phyloP scores from a whole-genome alignment of 2,888 invertebrate genomes.

The Steromphala cineraria region DNA sequence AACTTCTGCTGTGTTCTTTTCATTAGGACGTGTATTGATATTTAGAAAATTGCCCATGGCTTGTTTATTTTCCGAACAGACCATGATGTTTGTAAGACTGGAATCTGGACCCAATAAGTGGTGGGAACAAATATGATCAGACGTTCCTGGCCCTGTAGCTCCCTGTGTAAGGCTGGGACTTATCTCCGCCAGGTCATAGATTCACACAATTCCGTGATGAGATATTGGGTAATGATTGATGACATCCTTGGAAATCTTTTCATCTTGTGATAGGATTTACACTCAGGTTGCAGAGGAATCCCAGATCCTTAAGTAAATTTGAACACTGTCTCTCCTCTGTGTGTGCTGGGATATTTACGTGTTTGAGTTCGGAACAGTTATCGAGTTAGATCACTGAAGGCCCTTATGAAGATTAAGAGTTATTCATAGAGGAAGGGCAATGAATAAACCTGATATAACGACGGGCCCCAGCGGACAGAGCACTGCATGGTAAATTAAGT shows the following conservation, averaged over 20 bases:
- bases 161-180: too few relatives aligned
- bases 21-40: neutral
- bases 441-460: neutral
- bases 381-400: neutral
- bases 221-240: too few relatives aligned
- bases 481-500: neutral
- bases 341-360: neutral
- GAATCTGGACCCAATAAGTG: neutral
- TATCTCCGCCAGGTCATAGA: too few relatives aligned
- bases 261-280: neutral
- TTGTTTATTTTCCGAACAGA: neutral
- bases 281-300: neutral
- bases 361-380: neutral
- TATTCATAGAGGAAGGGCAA: neutral
- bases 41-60: neutral
- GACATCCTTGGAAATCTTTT: too few relatives aligned
- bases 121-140: neutral
- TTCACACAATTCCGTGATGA: too few relatives aligned
- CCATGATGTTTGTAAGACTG: neutral
- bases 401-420: conserved; percentile 5
- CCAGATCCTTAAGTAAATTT: neutral
- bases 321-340: neutral
- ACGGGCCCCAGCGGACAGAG: neutral
- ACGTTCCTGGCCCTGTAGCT: too few relatives aligned
- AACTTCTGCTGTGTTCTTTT: neutral